These are phyloP conservation scores for Poecile atricapillus DNA, from an alignment of 2,113 vertebrate genomes.

Conservation along the genomic window DNA sequence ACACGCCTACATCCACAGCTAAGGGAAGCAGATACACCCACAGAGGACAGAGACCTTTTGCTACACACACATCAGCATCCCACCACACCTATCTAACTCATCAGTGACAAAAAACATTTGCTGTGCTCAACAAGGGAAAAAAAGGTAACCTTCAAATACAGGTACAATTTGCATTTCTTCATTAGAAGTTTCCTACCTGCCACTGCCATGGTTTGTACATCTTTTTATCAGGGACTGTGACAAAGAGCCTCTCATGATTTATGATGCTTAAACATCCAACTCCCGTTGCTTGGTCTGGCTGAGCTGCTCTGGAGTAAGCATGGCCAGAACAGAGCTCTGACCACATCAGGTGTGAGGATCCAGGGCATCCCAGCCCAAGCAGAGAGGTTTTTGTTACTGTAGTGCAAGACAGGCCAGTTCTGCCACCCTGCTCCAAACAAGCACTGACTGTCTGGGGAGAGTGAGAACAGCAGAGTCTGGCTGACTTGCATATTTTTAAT, in stretches of 20 bases:
- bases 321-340: neutral
- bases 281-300: neutral
- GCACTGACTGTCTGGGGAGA: neutral
- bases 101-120: neutral
- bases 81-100: neutral
- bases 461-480: neutral
- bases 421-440: neutral
- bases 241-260: neutral
- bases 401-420: neutral
- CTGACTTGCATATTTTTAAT: neutral
- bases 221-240: neutral
- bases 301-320: neutral
- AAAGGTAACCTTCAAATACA: neutral
- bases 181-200: neutral
- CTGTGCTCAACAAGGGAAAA: neutral
- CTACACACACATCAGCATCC: neutral
- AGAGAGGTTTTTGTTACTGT: neutral
- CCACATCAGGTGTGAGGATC: accelerated
- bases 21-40: neutral
- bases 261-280: neutral
- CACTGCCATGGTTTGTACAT: neutral
- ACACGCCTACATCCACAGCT: neutral
- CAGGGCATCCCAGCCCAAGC: accelerated
- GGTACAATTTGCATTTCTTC: neutral
- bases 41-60: neutral